Evolutionary conservation across 1,140 invertebrate species (phyloP), one percentile per base, ranked within the genome.

Genomic region (Drosophila sturtevanti): DNA sequence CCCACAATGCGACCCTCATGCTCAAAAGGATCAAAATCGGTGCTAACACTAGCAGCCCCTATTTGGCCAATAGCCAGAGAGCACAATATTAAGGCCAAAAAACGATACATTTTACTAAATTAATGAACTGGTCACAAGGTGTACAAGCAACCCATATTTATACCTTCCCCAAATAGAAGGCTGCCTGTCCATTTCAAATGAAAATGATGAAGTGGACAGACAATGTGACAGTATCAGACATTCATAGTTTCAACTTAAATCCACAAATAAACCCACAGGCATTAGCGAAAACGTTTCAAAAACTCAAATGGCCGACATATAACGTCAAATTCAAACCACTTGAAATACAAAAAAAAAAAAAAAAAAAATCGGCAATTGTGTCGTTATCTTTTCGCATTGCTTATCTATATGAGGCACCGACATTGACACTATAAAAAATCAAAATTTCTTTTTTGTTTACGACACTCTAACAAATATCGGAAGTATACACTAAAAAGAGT

Each of bases 1-100:
- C 78, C 78, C 27, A 90, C 87, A 54, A 90, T 90, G 22, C 87
- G 66, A 0, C 87, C 87, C 12, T 48, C 41, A 10, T 48, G 41
- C 41, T 48, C 41, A 48, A 48, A 48, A 11, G 41, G 41, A 48
- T 48, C 16, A 2, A 48, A 48, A 1, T 14, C 9, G 1, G 41
- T 21, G 5, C 41, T 48, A 48, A 48, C 16, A 21, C 41, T 48
- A 0, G 41, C 41, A 21, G 41, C 41, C 3, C 16, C 16, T 21
- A 48, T 48, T 1, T 48, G 41, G 41, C 41, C 41, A 11, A 48
- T 11, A 4, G 41, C 41, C 41, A 48, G 16, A 4, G 16, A 11
- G 16, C 41, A 21, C 14, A 48, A 9, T 2, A 48, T 21, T 21
- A 48, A 4, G 1, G 41, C 16, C 14, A 48, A 48, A 21, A 48